Evolutionary conservation across 1,140 invertebrate species (phyloP).

Genomic region (Lysiphlebus fabarum): DNA sequence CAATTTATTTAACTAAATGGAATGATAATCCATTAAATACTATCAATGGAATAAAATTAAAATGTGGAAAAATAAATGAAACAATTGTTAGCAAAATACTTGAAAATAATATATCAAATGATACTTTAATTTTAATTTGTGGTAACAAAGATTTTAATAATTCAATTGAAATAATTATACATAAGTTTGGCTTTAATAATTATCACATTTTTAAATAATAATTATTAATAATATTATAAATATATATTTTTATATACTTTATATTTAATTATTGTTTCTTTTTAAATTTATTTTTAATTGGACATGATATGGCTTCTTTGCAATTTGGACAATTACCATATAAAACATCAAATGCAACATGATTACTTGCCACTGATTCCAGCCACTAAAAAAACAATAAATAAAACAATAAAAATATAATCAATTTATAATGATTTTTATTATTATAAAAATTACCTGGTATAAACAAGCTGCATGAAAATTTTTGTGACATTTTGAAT

Average conservation of each 20-base stretch:
- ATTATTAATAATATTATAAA: slow-evolving; percentile 21
- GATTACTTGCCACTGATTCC: slow-evolving; percentile 39
- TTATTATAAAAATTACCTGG: slow-evolving; percentile 33
- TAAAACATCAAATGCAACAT: slow-evolving; percentile 44
- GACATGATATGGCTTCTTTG: slow-evolving; percentile 42
- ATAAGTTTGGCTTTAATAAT: slow-evolving; percentile 30
- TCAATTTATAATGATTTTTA: slow-evolving; percentile 7
- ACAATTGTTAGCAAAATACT: slow-evolving; percentile 30
- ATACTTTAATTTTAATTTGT: slow-evolving; percentile 46
- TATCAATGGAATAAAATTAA: slow-evolving; percentile 38
- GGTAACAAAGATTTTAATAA: slow-evolving; percentile 43
- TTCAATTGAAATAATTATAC: slow-evolving; percentile 29
- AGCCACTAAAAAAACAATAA: slow-evolving; percentile 46
- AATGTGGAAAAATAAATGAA: slow-evolving; percentile 32
- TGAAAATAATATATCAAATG: slow-evolving; percentile 23
- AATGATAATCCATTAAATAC: slow-evolving; percentile 26
- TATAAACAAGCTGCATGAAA: slow-evolving; percentile 49
- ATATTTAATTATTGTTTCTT: slow-evolving; percentile 7
- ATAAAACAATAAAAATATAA: slow-evolving; percentile 6
- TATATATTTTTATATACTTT: slow-evolving; percentile 25
- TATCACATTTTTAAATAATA: slow-evolving; percentile 39
- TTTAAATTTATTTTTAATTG: slow-evolving; percentile 24
- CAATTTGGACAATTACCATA: slow-evolving; percentile 50
- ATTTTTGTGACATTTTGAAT: slow-evolving; percentile 41
- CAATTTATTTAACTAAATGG: slow-evolving; percentile 52